These are phyloP conservation scores for Hypercompe scribonia DNA, from an alignment of 2,888 invertebrate species.

Conservation along the genomic window DNA sequence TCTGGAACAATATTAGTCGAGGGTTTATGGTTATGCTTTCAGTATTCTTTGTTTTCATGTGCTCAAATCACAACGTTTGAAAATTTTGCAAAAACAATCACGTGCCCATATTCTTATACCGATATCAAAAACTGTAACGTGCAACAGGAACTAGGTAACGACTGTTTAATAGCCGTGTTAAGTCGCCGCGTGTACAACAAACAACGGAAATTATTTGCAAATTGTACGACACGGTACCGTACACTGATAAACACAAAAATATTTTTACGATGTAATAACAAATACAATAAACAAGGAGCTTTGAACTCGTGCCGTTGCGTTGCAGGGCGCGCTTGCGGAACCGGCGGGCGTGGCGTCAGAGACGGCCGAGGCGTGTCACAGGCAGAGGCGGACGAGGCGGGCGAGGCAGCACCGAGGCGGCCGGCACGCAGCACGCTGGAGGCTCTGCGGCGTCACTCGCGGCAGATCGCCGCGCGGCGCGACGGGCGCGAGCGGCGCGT, in stretches of 20 bases:
- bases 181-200: conserved; percentile 22
- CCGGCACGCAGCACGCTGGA: conserved; percentile 84
- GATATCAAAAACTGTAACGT: background rate
- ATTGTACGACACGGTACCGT: conserved; percentile 50
- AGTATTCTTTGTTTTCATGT: background rate
- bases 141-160: background rate
- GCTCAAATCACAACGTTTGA: background rate
- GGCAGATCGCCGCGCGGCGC: conserved; percentile 93
- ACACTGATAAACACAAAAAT: conserved; percentile 42
- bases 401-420: conserved; percentile 38
- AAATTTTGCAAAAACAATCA: background rate
- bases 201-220: conserved; percentile 44
- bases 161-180: background rate
- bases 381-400: conserved; percentile 14
- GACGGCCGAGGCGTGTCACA: background rate
- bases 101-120: background rate
- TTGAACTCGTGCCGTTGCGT: conserved; percentile 53
- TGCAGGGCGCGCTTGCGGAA: conserved; percentile 38
- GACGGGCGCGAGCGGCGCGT: conserved; percentile 89
- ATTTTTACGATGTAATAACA: conserved; percentile 65
- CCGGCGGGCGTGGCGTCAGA: background rate
- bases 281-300: conserved; percentile 57
- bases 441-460: conserved; percentile 94
- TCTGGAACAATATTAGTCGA: background rate
- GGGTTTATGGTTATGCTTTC: background rate